A percentile compares a stretch with the other conserved stretches of the same genome.
These are phyloP conservation scores for Plebejus argus DNA, from an alignment of 2,888 invertebrate species.

Conservation along the genomic window DNA sequence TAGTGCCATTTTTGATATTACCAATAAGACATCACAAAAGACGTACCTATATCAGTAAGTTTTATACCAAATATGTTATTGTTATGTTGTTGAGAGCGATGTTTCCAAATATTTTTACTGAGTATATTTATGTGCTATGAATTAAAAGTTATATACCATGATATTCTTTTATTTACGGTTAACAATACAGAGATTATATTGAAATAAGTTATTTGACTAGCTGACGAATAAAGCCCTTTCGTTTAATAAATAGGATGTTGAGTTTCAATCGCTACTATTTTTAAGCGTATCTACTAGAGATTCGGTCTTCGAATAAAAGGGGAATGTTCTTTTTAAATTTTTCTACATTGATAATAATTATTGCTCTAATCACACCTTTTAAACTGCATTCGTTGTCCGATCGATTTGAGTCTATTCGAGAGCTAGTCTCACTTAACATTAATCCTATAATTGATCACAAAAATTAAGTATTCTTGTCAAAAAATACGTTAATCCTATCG, in stretches of 20 bases:
- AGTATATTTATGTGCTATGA: conserved; percentile 48
- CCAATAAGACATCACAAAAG: conserved; percentile 59
- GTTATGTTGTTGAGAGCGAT: conserved; percentile 63
- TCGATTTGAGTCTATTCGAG: conserved; percentile 1
- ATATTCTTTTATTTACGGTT: conserved; percentile 68
- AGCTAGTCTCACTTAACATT: conserved; percentile 21
- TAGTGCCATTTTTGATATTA: conserved; percentile 60
- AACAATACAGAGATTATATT: conserved; percentile 70
- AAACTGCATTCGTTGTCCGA: not conserved
- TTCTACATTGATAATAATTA: not conserved
- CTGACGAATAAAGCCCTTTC: conserved; percentile 20
- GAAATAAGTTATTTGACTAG: conserved; percentile 46
- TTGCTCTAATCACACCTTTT: not conserved
- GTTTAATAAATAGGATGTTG: not conserved
- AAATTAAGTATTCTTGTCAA: conserved; percentile 74
- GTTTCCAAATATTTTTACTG: conserved; percentile 50
- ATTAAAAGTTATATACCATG: conserved; percentile 57
- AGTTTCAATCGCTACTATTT: not conserved
- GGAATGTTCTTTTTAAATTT: not conserved
- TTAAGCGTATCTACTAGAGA: conserved; percentile 39
- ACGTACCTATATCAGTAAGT: conserved; percentile 57
- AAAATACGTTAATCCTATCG: conserved; percentile 78
- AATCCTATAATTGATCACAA: conserved; percentile 60
- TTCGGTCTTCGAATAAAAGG: conserved; percentile 42
- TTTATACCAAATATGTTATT: conserved; percentile 71